Percentiles rank a stretch among this genome's conserved stretches.
Conservation (phyloP, 2,113 vertebrate species). For the Lophotis ruficrista region DNA sequence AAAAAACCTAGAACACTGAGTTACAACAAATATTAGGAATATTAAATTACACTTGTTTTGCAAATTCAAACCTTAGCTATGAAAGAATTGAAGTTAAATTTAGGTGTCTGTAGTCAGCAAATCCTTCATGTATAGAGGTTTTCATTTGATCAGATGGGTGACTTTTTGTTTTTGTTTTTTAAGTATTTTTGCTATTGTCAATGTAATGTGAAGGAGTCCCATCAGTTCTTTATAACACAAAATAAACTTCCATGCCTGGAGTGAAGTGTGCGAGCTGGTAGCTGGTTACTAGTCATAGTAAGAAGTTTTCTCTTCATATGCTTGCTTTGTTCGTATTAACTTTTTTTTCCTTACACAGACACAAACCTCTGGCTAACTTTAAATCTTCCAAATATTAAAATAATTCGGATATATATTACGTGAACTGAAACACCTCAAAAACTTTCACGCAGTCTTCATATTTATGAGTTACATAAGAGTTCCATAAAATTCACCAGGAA, state of each 20-base stretch:
- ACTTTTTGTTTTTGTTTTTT: background rate
- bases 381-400: slow-evolving; percentile 77
- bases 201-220: background rate
- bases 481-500: slow-evolving; percentile 80
- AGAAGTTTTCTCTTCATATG: slow-evolving; percentile 82
- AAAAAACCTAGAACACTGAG: background rate
- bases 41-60: slow-evolving; percentile 24
- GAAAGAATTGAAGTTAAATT: slow-evolving; percentile 23
- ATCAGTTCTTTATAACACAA: slow-evolving; percentile 43
- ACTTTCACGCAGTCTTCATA: slow-evolving; percentile 78
- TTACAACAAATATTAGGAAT: background rate
- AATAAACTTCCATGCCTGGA: slow-evolving; percentile 73
- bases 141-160: slow-evolving; percentile 20
- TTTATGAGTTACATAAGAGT: slow-evolving; percentile 76
- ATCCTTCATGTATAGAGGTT: slow-evolving; percentile 17
- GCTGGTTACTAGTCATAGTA: slow-evolving; percentile 86
- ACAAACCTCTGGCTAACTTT: slow-evolving; percentile 79
- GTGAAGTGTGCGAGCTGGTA: slow-evolving; percentile 80
- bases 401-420: slow-evolving; percentile 74
- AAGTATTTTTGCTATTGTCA: background rate
- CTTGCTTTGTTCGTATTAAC: slow-evolving; percentile 83
- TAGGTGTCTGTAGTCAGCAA: slow-evolving; percentile 6
- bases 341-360: slow-evolving; percentile 83
- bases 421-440: slow-evolving; percentile 78
- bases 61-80: slow-evolving; percentile 29